Evolutionary conservation across 2,797 vertebrate species (phyloP), one percentile per base, ranked within the genome.

Genomic region (Enteromius radiatus): DNA sequence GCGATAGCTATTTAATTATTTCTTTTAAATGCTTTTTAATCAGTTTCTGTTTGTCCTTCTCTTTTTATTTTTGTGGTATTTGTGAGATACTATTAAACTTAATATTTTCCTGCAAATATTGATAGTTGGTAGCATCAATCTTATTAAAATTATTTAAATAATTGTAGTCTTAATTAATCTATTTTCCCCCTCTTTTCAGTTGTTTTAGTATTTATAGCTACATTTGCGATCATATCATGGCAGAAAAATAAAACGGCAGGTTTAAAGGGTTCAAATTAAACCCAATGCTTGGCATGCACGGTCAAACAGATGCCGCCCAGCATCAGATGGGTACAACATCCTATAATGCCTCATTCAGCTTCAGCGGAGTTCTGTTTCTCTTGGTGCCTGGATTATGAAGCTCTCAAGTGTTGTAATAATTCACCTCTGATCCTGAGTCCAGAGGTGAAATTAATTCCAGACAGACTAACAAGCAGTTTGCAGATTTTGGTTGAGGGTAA

Each of bases 391-490:
- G 56, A 67, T 82, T 68, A 45, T 56, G 23, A 68, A 19, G 47
- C 47, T 76, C 8, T 76, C 19, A n/a, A 69, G 28, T 69, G 49
- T 69, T 76, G 63, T 82, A 76, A 68, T 76, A 59, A 65, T 59
- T 76, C 52, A 83, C 64, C 49, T 69, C 61, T 59, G 38, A 61
- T 70, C 28, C 52, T 9, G 14, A 36, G 63, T 19, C 38, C 67
- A 61, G 54, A 49, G 54, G 43, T 74, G 31, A 74, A 49, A 21
- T 83, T 33, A 69, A 77, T 76, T 77, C 49, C 63, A 61, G 64
- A 81, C 26, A 71, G 71, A 61, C 81, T 84, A 84, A 59, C 73
- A 41, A 26, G 10, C 28, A 73, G 17, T 38, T 47, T 54, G 47
- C 28, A 26, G 47, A 41, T 19, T n/a, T 26, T 63, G 33, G 31